Percentiles rank a stretch among this genome's conserved stretches.
Conservation (phyloP, 2,797 vertebrate species). For the Melanotaenia boesemani region DNA sequence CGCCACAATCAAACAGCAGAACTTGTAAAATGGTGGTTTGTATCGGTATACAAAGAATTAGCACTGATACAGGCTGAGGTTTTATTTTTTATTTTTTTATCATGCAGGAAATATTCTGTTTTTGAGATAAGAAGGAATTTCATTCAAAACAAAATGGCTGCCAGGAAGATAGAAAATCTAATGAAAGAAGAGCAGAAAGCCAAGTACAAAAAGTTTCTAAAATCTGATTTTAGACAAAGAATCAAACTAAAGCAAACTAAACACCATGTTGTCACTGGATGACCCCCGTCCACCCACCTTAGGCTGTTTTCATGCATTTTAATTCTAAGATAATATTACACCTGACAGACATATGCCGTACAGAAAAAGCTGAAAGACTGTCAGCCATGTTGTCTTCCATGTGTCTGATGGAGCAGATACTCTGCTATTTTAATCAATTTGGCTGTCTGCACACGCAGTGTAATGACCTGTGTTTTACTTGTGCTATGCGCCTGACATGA, state of each 20-base stretch:
- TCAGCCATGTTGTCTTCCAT: not conserved
- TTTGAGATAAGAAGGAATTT: conserved; percentile 18
- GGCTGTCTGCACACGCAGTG: not conserved
- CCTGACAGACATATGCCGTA: not conserved
- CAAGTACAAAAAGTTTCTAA: conserved; percentile 26
- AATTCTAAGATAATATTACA: not conserved
- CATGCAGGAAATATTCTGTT: conserved; percentile 1
- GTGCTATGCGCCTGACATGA: not conserved
- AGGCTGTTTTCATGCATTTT: not conserved
- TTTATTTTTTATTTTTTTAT: conserved; percentile 3
- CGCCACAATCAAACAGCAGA: conserved; percentile 19
- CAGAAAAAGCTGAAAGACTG: not conserved
- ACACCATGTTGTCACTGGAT: not conserved
- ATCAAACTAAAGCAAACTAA: not conserved
- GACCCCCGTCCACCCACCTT: not conserved
- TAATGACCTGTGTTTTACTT: conserved; percentile 1
- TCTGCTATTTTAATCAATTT: conserved; percentile 17
- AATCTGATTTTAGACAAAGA: not conserved
- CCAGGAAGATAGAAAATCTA: conserved; percentile 25
- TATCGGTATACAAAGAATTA: conserved; percentile 41
- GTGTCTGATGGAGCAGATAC: conserved; percentile 1
- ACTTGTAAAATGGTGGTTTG: conserved; percentile 17
- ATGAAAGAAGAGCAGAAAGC: conserved; percentile 31
- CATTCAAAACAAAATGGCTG: conserved; percentile 18
- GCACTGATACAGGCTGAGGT: conserved; percentile 2